Conservation (phyloP, 2,888 invertebrate genomes). For the Glaucopsyche alexis region DNA sequence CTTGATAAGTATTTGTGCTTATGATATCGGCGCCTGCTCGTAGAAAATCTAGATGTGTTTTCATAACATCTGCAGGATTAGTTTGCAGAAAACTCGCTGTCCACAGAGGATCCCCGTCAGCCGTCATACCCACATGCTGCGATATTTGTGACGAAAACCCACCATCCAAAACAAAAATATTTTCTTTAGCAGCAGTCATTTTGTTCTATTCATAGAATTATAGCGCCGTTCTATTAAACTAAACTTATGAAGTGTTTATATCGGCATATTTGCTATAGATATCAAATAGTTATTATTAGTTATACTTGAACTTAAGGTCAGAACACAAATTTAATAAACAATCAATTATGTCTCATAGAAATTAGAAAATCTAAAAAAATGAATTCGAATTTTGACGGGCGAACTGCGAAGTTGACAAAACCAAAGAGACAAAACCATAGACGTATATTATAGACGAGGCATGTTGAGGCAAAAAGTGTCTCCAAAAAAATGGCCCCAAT, state of each 20-base stretch:
- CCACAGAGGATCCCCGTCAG: slow-evolving; percentile 94
- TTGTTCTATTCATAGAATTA: too few species aligned
- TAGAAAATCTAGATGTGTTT: slow-evolving; percentile 89
- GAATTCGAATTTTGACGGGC: slow-evolving; percentile 3
- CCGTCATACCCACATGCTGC: slow-evolving; percentile 83
- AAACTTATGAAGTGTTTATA: background rate
- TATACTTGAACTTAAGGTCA: background rate
- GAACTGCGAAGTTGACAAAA: too few species aligned
- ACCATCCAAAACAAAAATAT: slow-evolving; percentile 80
- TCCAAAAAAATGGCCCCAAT: too few species aligned
- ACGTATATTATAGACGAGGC: too few species aligned
- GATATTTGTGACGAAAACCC: slow-evolving; percentile 90
- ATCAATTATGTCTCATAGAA: too few species aligned
- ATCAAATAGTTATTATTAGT: background rate
- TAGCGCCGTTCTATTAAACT: background rate
- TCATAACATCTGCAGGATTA: slow-evolving; percentile 86
- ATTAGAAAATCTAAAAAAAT: too few species aligned
- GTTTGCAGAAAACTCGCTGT: slow-evolving; percentile 89
- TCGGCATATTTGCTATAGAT: background rate
- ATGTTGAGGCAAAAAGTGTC: too few species aligned
- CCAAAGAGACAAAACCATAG: too few species aligned
- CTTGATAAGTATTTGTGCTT: slow-evolving; percentile 94
- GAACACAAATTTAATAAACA: background rate
- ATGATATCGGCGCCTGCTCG: slow-evolving; percentile 93
- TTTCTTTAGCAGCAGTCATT: slow-evolving; percentile 36